Base-by-base conservation (phyloP, 2,797 vertebrate genomes). In the Harpagifer antarcticus region DNA sequence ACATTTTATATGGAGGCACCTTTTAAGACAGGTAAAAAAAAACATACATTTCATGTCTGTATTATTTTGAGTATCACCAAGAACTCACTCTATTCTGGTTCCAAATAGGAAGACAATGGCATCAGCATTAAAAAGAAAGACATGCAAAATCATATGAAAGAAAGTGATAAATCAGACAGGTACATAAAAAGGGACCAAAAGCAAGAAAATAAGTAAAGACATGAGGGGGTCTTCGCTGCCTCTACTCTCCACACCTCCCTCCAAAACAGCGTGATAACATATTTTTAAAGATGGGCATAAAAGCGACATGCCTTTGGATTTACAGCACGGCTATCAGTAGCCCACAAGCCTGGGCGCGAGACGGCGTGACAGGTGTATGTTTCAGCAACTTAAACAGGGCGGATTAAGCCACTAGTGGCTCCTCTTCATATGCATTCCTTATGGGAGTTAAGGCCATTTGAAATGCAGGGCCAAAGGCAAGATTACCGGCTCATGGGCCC, bases 391-490 rank as follows among this genome's bases (percentile, higher is more conserved):
- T 97, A 97, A 98, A 97, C 96, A 94, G 95, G 90, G 87, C 94
- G 96, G 97, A 98, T 99, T 98, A 99, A 91, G 95, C 96, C 96
- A 97, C 96, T 98, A 97, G 95, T 96, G 96, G 96, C 81, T 96
- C 97, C 96, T 97, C 96, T 97, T 97, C 91, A 93, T 96, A 97
- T 97, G 96, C 96, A 97, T 98, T 97, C 97, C 97, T 99, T 97
- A 97, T 94, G 96, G 96, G 97, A 99, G 97, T 97, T 98, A 98
- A 97, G 97, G 97, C 97, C 96, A 97, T 99, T 97, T 97, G 96
- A 98, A 97, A 98, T 97, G 97, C 97, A 96, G 96, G 97, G 97
- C 97, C 97, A 97, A 97, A 94, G 97, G 97, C 96, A 96, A 98
- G 97, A 98, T 98, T 98, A 98, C 94, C 95, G 95, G 96, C 95